Evolutionary conservation across 2,888 invertebrate genomes (phyloP).

Genomic region (Adelognathus sp.): DNA sequence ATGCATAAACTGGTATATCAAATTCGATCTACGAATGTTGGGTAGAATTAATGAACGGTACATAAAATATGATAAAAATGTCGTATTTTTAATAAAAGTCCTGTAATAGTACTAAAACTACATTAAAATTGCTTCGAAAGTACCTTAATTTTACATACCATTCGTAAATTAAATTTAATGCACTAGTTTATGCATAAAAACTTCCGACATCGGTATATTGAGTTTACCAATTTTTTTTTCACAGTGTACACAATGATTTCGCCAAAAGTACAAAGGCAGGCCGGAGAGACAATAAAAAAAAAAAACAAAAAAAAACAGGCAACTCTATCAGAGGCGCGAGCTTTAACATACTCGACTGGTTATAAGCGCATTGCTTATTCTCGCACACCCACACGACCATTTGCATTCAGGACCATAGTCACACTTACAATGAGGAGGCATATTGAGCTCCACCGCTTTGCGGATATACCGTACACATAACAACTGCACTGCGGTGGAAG

Average conservation of each 20-base stretch:
- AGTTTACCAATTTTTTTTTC: no score
- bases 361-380: slow-evolving; percentile 48
- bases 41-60: no score
- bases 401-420: slow-evolving; percentile 44
- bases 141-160: no score
- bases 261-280: slow-evolving; percentile 31
- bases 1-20: no score
- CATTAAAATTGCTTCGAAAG: no score
- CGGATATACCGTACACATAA: slow-evolving; percentile 14
- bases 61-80: no score
- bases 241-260: slow-evolving; percentile 10
- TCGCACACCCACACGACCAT: slow-evolving; percentile 55
- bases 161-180: no score
- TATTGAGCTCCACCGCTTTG: slow-evolving; percentile 29
- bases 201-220: no score
- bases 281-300: not conserved
- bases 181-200: no score
- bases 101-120: no score
- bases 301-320: not conserved
- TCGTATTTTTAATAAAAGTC: no score
- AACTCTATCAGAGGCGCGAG: slow-evolving; percentile 27
- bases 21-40: no score
- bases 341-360: slow-evolving; percentile 41
- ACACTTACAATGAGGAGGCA: slow-evolving; percentile 50
- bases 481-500: slow-evolving; percentile 12